phyloP scores from a whole-genome alignment of 2,113 vertebrate species.

The Mormyrus lacerda region DNA sequence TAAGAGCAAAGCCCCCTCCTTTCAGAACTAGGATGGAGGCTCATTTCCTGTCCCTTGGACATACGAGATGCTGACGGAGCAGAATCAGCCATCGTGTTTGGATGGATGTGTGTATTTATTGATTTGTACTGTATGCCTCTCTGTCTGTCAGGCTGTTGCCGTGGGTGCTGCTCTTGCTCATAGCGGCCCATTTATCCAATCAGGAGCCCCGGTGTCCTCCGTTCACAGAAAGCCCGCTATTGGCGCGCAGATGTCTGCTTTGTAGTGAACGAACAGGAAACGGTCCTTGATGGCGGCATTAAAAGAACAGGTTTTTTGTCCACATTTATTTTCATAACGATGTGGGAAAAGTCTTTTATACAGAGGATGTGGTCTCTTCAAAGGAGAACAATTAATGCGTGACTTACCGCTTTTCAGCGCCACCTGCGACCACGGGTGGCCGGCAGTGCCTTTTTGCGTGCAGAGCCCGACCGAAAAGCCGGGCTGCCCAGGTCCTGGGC shows the following conservation, averaged over 20 bases:
- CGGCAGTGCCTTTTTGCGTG: neutral
- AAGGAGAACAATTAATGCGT: conserved; percentile 5
- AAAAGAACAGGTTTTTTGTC: conserved; percentile 2
- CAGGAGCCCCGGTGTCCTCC: neutral
- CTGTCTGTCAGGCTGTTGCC: neutral
- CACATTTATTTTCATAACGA: neutral
- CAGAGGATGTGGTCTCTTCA: conserved; percentile 19
- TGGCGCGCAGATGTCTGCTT: neutral
- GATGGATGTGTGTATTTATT: neutral
- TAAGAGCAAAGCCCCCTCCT: neutral
- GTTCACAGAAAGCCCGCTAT: neutral
- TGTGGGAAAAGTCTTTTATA: conserved; percentile 4
- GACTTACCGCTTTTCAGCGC: neutral
- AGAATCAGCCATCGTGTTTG: neutral
- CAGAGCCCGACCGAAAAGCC: neutral
- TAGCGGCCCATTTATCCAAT: neutral
- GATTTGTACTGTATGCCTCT: neutral
- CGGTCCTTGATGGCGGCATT: neutral
- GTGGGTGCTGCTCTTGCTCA: neutral
- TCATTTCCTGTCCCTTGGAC: neutral
- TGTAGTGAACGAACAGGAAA: conserved; percentile 7
- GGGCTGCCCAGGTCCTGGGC: neutral
- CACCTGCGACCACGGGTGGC: neutral
- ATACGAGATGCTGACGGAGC: neutral
- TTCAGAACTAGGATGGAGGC: neutral